Evolutionary conservation across 2,113 vertebrate species (phyloP).

Genomic region (Ginglymostoma cirratum): DNA sequence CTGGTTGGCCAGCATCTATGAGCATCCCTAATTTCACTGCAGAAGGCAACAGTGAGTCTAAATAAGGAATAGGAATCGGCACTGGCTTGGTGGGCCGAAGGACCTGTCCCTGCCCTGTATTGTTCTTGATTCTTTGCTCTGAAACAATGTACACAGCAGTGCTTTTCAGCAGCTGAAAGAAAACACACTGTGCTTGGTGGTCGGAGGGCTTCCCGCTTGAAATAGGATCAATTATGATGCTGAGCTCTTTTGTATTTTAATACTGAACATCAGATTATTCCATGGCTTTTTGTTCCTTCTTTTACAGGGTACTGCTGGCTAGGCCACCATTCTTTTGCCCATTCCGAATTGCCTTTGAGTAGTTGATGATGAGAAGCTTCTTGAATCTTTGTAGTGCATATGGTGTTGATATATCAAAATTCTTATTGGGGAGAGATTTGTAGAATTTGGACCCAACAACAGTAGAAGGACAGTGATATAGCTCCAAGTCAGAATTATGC

Average conservation of each 20-base stretch:
- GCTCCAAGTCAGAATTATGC: not conserved
- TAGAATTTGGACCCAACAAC: not conserved
- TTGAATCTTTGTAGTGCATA: not conserved
- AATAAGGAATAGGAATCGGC: no score
- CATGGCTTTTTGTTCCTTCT: not conserved
- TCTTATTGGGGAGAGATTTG: not conserved
- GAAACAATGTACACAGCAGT: no score
- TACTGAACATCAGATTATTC: not conserved
- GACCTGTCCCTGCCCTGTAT: no score
- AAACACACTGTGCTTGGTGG: no score
- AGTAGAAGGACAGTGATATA: not conserved
- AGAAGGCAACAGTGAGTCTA: no score
- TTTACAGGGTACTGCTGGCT: not conserved
- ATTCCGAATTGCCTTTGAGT: not conserved
- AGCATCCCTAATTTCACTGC: no score
- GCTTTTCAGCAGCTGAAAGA: no score
- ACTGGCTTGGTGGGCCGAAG: no score
- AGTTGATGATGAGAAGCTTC: not conserved
- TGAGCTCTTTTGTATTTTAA: not conserved
- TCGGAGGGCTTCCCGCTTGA: not conserved
- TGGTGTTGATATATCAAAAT: not conserved
- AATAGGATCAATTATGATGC: not conserved
- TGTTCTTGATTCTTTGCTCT: no score
- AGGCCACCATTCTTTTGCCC: not conserved
- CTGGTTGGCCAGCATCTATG: no score